Percentiles rank a stretch among this genome's conserved stretches.
These are phyloP conservation scores for Astur gentilis DNA, from an alignment of 2,113 vertebrate genomes.

Conservation along the genomic window DNA sequence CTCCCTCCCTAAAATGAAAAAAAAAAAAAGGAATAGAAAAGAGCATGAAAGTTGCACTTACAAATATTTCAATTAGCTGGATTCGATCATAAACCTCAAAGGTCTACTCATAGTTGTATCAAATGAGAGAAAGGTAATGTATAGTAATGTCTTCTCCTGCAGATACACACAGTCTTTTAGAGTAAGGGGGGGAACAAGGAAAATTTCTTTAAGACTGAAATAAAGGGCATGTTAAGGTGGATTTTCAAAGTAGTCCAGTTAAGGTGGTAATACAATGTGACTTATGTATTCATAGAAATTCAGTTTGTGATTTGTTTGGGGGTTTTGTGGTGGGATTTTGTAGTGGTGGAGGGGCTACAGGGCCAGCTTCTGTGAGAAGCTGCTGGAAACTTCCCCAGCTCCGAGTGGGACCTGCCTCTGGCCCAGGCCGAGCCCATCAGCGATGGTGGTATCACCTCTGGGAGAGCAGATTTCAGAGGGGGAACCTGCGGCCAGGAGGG, in stretches of 20 bases:
- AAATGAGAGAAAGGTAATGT: neutral
- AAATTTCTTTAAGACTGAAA: neutral
- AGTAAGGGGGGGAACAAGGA: too few relatives aligned
- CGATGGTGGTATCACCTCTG: too few relatives aligned
- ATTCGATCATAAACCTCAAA: neutral
- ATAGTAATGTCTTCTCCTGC: neutral
- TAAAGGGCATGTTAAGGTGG: neutral
- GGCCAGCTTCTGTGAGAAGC: too few relatives aligned
- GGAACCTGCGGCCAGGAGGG: too few relatives aligned
- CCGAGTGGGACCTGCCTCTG: too few relatives aligned
- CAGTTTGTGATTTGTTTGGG: neutral
- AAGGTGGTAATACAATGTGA: neutral
- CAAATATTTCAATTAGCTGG: neutral
- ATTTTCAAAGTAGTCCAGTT: neutral
- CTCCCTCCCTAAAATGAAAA: too few relatives aligned
- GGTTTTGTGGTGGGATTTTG: too few relatives aligned
- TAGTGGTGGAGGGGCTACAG: too few relatives aligned
- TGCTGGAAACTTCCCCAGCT: too few relatives aligned
- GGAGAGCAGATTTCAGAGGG: too few relatives aligned
- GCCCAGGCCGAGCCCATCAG: too few relatives aligned
- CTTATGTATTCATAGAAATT: neutral
- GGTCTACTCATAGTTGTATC: neutral
- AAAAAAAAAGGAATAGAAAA: neutral
- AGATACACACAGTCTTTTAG: too few relatives aligned
- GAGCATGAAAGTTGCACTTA: neutral